phyloP scores from a whole-genome alignment of 1,140 invertebrate genomes.

The Rhyacophila brunnea region DNA sequence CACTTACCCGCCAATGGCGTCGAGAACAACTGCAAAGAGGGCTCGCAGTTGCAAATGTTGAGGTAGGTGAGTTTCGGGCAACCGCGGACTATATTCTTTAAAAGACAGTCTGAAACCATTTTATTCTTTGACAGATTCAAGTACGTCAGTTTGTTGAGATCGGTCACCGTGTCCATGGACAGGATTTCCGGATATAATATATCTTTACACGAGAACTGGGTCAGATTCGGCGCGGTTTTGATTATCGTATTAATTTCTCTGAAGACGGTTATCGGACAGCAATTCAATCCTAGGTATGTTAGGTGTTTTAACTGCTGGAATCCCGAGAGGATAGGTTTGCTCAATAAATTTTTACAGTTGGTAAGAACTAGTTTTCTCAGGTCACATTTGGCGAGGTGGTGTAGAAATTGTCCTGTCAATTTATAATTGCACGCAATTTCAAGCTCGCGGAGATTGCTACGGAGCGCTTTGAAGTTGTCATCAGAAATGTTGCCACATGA shows the following conservation, averaged over 20 bases:
- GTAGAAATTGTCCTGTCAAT: slow-evolving; percentile 45
- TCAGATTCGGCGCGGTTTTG: slow-evolving; percentile 41
- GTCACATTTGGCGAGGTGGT: slow-evolving; percentile 34
- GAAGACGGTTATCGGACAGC: slow-evolving; percentile 42
- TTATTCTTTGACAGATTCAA: slow-evolving; percentile 16
- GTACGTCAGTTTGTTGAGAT: slow-evolving; percentile 16
- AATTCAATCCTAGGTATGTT: slow-evolving; percentile 43
- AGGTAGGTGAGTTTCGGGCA: slow-evolving; percentile 17
- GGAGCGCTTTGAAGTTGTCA: slow-evolving; percentile 20
- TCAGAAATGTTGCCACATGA: slow-evolving; percentile 47
- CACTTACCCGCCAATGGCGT: too few relatives aligned
- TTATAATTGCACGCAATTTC: slow-evolving; percentile 45
- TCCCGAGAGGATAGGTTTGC: slow-evolving; percentile 41
- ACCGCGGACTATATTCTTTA: slow-evolving; percentile 15
- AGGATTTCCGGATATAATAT: slow-evolving; percentile 27
- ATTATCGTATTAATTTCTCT: slow-evolving; percentile 44
- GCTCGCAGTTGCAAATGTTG: slow-evolving; percentile 3
- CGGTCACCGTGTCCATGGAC: slow-evolving; percentile 12
- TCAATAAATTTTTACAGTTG: slow-evolving; percentile 47
- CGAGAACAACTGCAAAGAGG: too few relatives aligned
- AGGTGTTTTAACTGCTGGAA: slow-evolving; percentile 41
- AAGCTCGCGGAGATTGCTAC: slow-evolving; percentile 39
- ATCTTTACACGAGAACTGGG: slow-evolving; percentile 48
- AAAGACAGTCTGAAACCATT: slow-evolving; percentile 12
- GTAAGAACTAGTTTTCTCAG: slow-evolving; percentile 44